phyloP scores from a whole-genome alignment of 2,888 invertebrate species.

The Scaptodrosophila latifasciaeformis region DNA sequence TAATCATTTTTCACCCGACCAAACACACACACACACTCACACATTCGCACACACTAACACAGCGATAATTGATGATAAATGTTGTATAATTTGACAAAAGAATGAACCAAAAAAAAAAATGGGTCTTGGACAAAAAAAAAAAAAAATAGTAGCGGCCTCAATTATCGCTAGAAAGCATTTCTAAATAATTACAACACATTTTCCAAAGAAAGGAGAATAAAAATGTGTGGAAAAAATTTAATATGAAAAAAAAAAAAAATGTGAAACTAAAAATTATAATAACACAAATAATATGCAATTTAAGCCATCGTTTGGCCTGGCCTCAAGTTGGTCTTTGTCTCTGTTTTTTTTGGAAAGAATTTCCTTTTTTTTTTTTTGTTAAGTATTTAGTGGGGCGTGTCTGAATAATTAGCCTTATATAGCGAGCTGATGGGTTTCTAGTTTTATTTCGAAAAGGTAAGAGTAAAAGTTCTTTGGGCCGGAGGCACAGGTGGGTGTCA shows the following conservation, averaged over 20 bases:
- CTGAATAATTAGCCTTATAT: constrained; percentile 37
- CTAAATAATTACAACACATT: constrained; percentile 61
- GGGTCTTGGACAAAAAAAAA: constrained; percentile 16
- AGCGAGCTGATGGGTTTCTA: neutral
- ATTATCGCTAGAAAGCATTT: constrained; percentile 67
- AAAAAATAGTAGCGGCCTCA: constrained; percentile 48
- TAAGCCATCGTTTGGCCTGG: constrained; percentile 42
- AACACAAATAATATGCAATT: constrained; percentile 34
- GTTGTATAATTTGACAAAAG: constrained; percentile 71
- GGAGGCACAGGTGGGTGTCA: neutral
- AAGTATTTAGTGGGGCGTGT: constrained; percentile 45
- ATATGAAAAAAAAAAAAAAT: neutral
- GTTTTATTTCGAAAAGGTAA: neutral
- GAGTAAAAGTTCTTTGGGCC: neutral
- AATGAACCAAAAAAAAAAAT: constrained; percentile 32
- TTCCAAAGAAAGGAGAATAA: constrained; percentile 24
- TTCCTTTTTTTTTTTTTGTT: constrained; percentile 10
- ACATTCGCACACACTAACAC: too few species aligned
- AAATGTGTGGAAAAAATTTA: constrained; percentile 16
- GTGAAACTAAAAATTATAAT: neutral
- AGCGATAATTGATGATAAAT: constrained; percentile 74
- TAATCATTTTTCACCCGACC: constrained; percentile 51
- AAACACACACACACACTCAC: constrained; percentile 29
- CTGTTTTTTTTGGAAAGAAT: too few species aligned
- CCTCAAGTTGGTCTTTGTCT: too few species aligned